Evolutionary conservation across 2,888 invertebrate species (phyloP).

Genomic region (Heliconius erato): DNA sequence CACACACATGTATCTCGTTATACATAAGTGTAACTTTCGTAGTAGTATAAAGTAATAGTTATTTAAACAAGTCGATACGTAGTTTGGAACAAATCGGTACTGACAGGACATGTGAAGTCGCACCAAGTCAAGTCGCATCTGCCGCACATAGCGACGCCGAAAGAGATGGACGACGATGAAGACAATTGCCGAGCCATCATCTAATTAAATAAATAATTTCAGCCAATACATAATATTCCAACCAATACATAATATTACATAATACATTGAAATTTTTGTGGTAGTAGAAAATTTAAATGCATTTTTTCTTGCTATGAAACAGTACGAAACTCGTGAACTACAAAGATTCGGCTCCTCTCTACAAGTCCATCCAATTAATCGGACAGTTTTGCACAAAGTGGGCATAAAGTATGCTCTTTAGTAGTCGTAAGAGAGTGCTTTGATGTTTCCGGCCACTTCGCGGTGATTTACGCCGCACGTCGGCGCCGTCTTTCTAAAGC

Average conservation of each 20-base stretch:
- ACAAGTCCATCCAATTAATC: conserved; percentile 33
- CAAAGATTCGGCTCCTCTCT: conserved; percentile 4
- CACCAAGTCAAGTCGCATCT: not conserved
- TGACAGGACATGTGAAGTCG: conserved; percentile 33
- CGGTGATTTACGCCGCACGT: conserved; percentile 36
- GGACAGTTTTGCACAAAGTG: conserved; percentile 33
- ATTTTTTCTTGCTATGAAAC: not conserved
- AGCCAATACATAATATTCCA: not conserved
- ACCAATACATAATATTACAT: not conserved
- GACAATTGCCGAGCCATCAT: too few relatives aligned
- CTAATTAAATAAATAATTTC: too few relatives aligned
- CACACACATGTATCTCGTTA: not conserved
- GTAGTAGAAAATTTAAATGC: not conserved
- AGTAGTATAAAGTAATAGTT: not conserved
- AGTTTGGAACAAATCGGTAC: conserved; percentile 21
- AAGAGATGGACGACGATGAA: too few relatives aligned
- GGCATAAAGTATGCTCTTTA: conserved; percentile 33
- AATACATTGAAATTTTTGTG: not conserved
- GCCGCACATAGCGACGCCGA: too few relatives aligned
- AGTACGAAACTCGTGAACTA: not conserved
- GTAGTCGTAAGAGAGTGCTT: conserved; percentile 38
- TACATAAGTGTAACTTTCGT: not conserved
- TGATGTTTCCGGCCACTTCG: conserved; percentile 36
- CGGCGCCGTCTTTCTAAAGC: conserved; percentile 7
- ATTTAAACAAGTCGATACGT: not conserved